Evolutionary conservation across 2,797 vertebrate genomes (phyloP), one percentile per base, ranked within the genome.

Genomic region (Alfaro cultratus): DNA sequence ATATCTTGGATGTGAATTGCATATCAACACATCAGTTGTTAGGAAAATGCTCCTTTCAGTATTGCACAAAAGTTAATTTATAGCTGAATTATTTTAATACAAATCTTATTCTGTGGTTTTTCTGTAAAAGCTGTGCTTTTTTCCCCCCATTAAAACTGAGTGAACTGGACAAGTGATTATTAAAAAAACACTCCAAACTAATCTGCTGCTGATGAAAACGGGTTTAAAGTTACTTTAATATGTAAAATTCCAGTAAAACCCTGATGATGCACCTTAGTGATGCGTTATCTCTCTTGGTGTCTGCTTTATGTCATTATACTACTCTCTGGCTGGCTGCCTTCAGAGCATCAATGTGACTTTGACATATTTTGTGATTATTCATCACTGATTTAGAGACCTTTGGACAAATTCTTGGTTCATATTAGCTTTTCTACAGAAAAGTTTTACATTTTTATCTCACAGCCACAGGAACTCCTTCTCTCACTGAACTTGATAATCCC

Each of bases 401-500:
- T 51, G 18, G 72, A 51, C 16, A 73, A 51, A 73, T 51, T 18
- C 72, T 26, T 34, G 10, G 29, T 21, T 51, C 9, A 23, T 36
- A 13, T 73, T 36, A 51, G 72, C 6, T 23, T 51, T 51, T 49
- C 34, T 23, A 11, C 29, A 23, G 72, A 51, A 36, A 29, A 36
- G 3, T 36, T 51, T 73, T 8, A 10, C 18, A 23, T 34, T 73
- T 73, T 73, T 36, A 73, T 73, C 72, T 73, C 31, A 0, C 46
- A 36, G 47, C 47, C 72, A 51, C 72, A 73, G 72, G 46, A 73
- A 73, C 16, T 51, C 18, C 8, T 45, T 16, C 29, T 73, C 72
- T 51, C 46, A 73, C 29, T 36, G 47, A 73, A 51, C 29, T 51
- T 73, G 72, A 36, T 73, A 73, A 73, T 73, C 72, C 72, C 72